Evolutionary conservation across 2,888 invertebrate species (phyloP).

Genomic region (Patella pellucida): DNA sequence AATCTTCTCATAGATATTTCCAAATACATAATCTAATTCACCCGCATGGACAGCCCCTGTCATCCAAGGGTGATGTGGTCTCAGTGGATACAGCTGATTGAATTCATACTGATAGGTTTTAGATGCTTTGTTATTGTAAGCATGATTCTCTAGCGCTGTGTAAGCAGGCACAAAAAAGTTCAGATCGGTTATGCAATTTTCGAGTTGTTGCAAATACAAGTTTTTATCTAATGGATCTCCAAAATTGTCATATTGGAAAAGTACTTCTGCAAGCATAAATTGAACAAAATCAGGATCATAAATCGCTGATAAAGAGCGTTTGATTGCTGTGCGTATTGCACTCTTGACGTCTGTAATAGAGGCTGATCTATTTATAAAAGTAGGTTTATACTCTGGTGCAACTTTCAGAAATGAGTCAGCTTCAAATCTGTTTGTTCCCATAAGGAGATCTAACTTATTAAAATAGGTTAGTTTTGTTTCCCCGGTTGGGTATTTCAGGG

Average conservation of each 20-base stretch:
- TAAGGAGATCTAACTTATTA: not conserved
- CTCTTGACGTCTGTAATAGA: no score
- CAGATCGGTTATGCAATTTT: not conserved
- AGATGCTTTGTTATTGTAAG: not conserved
- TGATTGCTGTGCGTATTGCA: no score
- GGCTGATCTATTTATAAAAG: no score
- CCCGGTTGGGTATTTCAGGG: not conserved
- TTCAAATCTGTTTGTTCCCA: not conserved
- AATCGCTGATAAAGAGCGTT: no score
- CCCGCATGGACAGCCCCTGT: not conserved
- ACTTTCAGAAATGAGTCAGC: not conserved
- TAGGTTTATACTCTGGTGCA: not conserved
- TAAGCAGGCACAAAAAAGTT: not conserved
- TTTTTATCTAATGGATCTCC: not conserved
- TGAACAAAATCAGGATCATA: not conserved
- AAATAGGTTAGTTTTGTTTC: not conserved
- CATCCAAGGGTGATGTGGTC: not conserved
- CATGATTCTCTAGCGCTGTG: not conserved
- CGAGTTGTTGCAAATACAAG: not conserved
- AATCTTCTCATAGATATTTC: not conserved
- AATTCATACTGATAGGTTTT: conserved; percentile 1
- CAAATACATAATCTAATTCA: not conserved
- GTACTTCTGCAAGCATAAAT: not conserved
- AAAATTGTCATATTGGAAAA: conserved; percentile 2
- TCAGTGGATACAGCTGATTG: not conserved